phyloP scores from a whole-genome alignment of 2,113 vertebrate species.

The Dipodomys stephensi region DNA sequence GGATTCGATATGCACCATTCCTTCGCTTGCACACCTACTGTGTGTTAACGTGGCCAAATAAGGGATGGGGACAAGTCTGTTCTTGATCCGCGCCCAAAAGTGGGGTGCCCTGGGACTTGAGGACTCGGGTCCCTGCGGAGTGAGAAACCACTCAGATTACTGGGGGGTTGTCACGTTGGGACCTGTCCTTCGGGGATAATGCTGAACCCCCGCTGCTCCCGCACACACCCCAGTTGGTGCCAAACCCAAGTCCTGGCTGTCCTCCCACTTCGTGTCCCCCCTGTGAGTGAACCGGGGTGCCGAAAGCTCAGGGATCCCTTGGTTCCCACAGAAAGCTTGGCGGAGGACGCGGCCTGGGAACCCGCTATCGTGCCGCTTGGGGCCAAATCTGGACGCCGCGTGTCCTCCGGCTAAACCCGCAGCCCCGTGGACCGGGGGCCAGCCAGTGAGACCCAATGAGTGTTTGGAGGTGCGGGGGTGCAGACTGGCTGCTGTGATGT shows the following conservation, averaged over 20 bases:
- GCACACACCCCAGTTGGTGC: background rate
- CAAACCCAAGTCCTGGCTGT: background rate
- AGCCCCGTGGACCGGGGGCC: background rate
- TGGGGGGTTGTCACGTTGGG: too few relatives aligned
- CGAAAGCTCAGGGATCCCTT: too few relatives aligned
- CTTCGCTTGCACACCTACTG: background rate
- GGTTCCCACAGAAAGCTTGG: background rate
- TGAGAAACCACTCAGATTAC: too few relatives aligned
- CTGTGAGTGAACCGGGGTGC: background rate
- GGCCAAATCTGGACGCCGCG: slow-evolving; percentile 4
- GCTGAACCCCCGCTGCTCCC: background rate
- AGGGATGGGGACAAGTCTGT: background rate
- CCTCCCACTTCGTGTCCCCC: background rate
- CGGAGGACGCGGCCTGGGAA: background rate
- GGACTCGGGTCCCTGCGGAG: background rate
- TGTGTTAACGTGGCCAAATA: background rate
- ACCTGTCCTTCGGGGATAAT: background rate
- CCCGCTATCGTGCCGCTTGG: background rate
- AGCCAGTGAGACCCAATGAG: background rate
- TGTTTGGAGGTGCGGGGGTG: too few relatives aligned
- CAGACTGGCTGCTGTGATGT: background rate
- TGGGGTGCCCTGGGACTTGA: background rate
- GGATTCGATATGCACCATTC: background rate
- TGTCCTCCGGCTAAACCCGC: background rate
- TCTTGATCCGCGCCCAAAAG: background rate